A percentile compares a stretch with the other conserved stretches of the same genome.
These are phyloP conservation scores for Mormyrops boulengeri DNA, from an alignment of 2,797 vertebrate species.

Conservation along the genomic window DNA sequence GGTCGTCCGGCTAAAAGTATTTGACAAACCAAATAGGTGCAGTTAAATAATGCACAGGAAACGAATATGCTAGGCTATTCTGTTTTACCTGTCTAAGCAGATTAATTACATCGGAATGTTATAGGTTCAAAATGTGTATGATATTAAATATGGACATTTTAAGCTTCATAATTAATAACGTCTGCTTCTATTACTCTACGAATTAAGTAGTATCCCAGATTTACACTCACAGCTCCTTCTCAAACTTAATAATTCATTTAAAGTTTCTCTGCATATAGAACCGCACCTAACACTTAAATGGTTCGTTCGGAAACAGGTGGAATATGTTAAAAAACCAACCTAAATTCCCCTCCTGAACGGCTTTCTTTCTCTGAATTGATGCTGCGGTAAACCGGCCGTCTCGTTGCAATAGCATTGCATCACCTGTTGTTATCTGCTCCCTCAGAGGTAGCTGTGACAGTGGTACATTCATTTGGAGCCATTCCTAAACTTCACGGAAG, in stretches of 20 bases:
- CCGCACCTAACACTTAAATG: neutral
- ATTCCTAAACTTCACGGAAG: slow-evolving; percentile 15
- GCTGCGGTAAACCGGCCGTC: neutral
- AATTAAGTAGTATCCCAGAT: neutral
- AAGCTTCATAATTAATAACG: neutral
- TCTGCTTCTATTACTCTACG: neutral
- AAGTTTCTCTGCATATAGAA: neutral
- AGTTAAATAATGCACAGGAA: neutral
- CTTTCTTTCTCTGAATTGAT: neutral
- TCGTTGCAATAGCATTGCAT: slow-evolving; percentile 14
- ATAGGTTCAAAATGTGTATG: neutral
- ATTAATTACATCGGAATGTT: neutral
- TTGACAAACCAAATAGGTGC: neutral
- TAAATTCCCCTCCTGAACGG: neutral
- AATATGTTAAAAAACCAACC: neutral
- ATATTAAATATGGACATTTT: neutral
- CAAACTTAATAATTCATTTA: neutral
- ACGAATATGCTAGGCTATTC: neutral
- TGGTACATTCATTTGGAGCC: slow-evolving; percentile 9
- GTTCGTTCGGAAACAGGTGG: neutral
- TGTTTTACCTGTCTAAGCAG: neutral
- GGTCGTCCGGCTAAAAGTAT: neutral
- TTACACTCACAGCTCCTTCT: neutral
- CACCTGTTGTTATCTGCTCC: slow-evolving; percentile 15
- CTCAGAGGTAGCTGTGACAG: slow-evolving; percentile 16